A percentile compares a stretch with the other conserved stretches of the same genome.
Conservation (phyloP, 2,888 invertebrate genomes). For the Acleris literana region DNA sequence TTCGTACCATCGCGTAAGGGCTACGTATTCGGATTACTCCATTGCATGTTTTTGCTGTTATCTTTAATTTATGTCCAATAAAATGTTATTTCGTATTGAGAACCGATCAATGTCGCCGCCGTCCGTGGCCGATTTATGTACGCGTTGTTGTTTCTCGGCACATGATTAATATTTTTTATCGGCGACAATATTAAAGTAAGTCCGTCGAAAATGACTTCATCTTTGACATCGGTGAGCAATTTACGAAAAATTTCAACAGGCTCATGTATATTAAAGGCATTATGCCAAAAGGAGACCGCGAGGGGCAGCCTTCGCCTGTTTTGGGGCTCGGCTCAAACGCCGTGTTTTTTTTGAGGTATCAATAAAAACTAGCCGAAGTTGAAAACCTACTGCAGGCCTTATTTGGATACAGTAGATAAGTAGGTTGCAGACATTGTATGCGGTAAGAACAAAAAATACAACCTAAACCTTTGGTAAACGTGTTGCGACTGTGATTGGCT, state of each 20-base stretch:
- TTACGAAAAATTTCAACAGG: slow-evolving; percentile 49
- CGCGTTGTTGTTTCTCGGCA: slow-evolving; percentile 47
- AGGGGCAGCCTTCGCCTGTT: slow-evolving; percentile 45
- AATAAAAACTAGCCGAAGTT: slow-evolving; percentile 31
- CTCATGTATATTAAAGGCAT: slow-evolving; percentile 54
- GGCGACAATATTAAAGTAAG: slow-evolving; percentile 47
- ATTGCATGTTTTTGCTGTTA: background rate
- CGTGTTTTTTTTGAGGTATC: slow-evolving; percentile 41
- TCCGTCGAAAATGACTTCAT: slow-evolving; percentile 58
- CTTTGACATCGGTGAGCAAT: slow-evolving; percentile 48
- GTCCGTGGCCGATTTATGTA: slow-evolving; percentile 53
- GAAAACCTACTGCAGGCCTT: background rate
- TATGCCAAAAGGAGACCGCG: slow-evolving; percentile 42
- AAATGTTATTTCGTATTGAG: slow-evolving; percentile 43
- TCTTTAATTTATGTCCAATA: slow-evolving; percentile 34
- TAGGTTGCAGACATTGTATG: too few species aligned
- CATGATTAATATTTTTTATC: slow-evolving; percentile 49
- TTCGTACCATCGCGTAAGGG: slow-evolving; percentile 10
- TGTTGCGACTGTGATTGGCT: too few species aligned
- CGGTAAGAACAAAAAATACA: too few species aligned
- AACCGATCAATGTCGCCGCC: slow-evolving; percentile 34
- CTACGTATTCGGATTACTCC: slow-evolving; percentile 2
- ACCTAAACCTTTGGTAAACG: too few species aligned
- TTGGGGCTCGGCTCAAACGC: slow-evolving; percentile 39
- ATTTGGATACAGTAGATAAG: background rate